Conservation (phyloP, 1,140 invertebrate genomes). For the Ooceraea biroi region DNA sequence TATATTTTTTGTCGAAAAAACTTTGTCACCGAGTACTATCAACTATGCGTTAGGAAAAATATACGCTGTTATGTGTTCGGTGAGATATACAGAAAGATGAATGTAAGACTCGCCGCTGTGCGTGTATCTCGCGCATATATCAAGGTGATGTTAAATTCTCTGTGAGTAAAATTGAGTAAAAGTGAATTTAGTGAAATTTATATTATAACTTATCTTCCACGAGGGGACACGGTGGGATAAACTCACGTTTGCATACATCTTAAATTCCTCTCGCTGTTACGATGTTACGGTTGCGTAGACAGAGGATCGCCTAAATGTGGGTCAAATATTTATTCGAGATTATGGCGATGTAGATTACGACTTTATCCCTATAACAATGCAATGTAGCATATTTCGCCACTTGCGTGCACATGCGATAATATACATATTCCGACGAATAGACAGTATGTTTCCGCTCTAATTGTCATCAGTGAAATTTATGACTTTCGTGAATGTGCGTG, state of each 20-base stretch:
- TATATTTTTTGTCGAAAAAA: neutral
- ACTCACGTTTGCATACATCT: constrained; percentile 21
- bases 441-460: constrained; percentile 16
- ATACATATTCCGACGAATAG: constrained; percentile 33
- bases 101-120: neutral
- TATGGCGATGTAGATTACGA: constrained; percentile 41
- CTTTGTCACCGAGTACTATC: neutral
- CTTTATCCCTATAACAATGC: constrained; percentile 36
- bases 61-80: neutral
- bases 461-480: constrained; percentile 37
- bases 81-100: neutral
- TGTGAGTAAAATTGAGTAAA: neutral
- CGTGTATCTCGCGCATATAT: neutral
- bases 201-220: neutral
- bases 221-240: constrained; percentile 10
- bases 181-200: neutral
- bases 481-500: constrained; percentile 13
- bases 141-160: constrained; percentile 25
- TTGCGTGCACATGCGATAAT: neutral
- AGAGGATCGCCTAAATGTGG: constrained; percentile 1
- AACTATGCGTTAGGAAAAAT: neutral
- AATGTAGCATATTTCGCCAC: constrained; percentile 1
- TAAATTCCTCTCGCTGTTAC: constrained; percentile 18
- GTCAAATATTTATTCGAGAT: constrained; percentile 55
- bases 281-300: neutral